Base-by-base conservation (phyloP, 1,140 invertebrate genomes). In the Drosophila burlai region DNA sequence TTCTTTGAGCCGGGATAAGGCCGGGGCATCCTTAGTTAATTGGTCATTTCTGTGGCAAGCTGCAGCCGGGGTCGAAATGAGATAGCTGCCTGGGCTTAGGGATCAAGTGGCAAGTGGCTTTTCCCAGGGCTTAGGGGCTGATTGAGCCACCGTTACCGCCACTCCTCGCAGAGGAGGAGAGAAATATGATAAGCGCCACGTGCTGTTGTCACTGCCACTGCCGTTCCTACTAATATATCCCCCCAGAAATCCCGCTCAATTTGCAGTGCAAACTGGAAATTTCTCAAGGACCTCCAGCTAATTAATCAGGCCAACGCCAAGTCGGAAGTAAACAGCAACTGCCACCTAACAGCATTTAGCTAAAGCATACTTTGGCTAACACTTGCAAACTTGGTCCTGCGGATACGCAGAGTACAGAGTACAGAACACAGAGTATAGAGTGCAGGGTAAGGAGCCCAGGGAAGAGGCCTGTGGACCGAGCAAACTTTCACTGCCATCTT, bases 291-390 rank as follows among this genome's bases (percentile, higher is more conserved):
- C 26, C 68, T 60, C 13, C 38, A 42, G 75, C 76, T 79, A 79
- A 79, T 79, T 79, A 79, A 79, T 79, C 76, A 79, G 66, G 66
- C 60, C 59, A 71, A 79, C 66, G 76, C 75, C 76, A 83, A 78
- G 81, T 71, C 67, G 55, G 75, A 83, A 89, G 85, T 89, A 84
- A 87, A 84, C 85, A 87, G 81, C 73, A 72, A 83, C 77, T 74
- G 77, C 83, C 78, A 87, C 77, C 83, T 87, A 83, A 84, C 71
- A 84, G 81, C 81, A 89, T 89, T 87, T 81, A 67, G 55, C 76
- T 57, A 73, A 72, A 65, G 76, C 55, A 79, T 76, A 80, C 83
- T 86, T 86, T 66, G 80, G 62, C 80, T 82, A 75, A 65, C 74
- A 79, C 73, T 85, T 80, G 62, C 38, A 60, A 79, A 79, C 52